Conservation (phyloP, 2,797 vertebrate species). For the Distichodus sexfasciatus region DNA sequence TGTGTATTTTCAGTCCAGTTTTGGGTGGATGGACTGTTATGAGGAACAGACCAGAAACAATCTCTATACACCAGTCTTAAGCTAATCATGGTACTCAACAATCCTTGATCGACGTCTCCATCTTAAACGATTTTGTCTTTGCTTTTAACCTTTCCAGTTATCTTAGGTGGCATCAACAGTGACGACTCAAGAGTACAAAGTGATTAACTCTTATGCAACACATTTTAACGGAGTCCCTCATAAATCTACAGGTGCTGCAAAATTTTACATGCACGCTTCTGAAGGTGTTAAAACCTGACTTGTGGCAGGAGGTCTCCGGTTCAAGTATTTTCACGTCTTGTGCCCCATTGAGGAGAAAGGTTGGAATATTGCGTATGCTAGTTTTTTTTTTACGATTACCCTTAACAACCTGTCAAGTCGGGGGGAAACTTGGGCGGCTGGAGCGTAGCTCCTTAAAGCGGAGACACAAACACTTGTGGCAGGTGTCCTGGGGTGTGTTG, state of each 20-base stretch:
- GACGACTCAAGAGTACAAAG: neutral
- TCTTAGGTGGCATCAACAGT: no score
- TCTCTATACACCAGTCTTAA: no score
- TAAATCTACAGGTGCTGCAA: neutral
- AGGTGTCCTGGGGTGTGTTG: constrained; percentile 52
- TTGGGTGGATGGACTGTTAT: no score
- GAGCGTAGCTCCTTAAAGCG: constrained; percentile 51
- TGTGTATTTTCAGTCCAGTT: neutral
- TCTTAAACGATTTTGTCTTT: no score
- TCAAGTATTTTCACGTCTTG: constrained; percentile 18
- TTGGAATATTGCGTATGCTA: constrained; percentile 1
- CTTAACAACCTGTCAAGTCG: constrained; percentile 19
- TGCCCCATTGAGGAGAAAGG: neutral
- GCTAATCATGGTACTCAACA: no score
- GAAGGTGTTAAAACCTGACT: constrained; percentile 1
- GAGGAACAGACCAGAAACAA: no score
- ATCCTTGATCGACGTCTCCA: no score
- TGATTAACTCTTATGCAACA: neutral
- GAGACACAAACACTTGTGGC: constrained; percentile 56
- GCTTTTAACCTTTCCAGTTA: no score
- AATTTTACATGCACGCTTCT: neutral
- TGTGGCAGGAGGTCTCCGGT: constrained; percentile 1
- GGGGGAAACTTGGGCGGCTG: neutral
- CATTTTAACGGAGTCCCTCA: neutral
- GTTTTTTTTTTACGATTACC: constrained; percentile 17